phyloP scores from a whole-genome alignment of 1,140 invertebrate genomes.

The Nomia melanderi region DNA sequence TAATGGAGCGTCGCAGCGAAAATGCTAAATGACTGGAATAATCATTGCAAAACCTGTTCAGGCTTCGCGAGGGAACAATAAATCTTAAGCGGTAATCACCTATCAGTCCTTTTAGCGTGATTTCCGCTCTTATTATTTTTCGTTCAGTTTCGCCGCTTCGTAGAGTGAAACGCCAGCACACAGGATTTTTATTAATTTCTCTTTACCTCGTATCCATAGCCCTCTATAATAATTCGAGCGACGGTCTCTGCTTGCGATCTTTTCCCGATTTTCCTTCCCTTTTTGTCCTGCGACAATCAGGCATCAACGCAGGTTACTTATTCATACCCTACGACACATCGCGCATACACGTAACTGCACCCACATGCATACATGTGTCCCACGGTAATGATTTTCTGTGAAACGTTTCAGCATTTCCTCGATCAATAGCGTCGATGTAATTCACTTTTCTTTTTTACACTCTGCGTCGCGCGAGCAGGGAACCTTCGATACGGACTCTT shows the following conservation, averaged over 20 bases:
- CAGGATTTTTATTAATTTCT: not conserved
- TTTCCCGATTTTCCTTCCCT: not conserved
- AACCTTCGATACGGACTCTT: not conserved
- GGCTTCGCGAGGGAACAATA: not conserved
- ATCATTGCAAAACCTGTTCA: not conserved
- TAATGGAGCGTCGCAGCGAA: not conserved
- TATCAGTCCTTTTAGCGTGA: not conserved
- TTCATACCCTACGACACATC: not conserved
- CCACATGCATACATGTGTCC: slow-evolving; percentile 26
- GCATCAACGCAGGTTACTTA: no score
- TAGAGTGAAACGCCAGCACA: slow-evolving; percentile 39
- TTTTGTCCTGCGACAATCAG: no score
- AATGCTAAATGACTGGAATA: not conserved
- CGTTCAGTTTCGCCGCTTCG: no score
- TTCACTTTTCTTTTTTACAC: slow-evolving; percentile 11
- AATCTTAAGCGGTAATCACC: not conserved
- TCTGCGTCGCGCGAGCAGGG: not conserved
- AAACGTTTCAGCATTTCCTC: slow-evolving; percentile 32
- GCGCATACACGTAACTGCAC: slow-evolving; percentile 26
- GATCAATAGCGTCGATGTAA: slow-evolving; percentile 36
- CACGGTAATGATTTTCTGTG: slow-evolving; percentile 49
- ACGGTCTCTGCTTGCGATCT: slow-evolving; percentile 31
- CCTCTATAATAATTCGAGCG: slow-evolving; percentile 12
- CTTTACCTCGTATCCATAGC: slow-evolving; percentile 8
- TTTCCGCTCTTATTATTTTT: not conserved